A percentile compares a stretch with the other conserved stretches of the same genome.
Evolutionary conservation across 2,888 invertebrate species (phyloP).

Genomic region (Seira ritae): DNA sequence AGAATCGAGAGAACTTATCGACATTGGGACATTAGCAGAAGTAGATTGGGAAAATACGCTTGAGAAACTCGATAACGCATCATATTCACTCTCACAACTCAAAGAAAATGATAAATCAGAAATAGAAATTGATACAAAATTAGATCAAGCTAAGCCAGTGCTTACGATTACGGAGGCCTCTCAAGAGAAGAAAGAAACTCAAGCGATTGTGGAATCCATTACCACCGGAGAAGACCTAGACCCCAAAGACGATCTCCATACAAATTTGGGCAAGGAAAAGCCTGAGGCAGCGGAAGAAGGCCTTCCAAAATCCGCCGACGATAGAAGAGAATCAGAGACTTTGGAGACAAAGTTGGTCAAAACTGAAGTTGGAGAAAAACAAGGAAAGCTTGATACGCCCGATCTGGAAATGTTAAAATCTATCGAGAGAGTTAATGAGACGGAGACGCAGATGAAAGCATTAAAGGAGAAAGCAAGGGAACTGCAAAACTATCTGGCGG

Average conservation of each 20-base stretch:
- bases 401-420: no score
- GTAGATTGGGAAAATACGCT: not conserved
- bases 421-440: no score
- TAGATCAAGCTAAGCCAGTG: no score
- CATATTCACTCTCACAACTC: no score
- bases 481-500: not conserved
- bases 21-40: no score
- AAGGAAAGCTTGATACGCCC: no score
- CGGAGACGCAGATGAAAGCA: no score
- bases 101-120: not conserved
- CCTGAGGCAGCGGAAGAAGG: not conserved
- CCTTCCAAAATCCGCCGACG: no score
- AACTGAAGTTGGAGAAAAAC: no score
- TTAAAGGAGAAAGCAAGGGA: not conserved
- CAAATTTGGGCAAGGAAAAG: not conserved
- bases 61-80: not conserved
- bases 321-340: not conserved
- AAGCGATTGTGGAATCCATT: no score
- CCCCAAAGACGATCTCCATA: not conserved
- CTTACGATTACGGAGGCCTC: not conserved
- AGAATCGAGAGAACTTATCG: no score
- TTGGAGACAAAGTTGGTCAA: not conserved
- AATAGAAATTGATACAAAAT: not conserved
- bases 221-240: not conserved
- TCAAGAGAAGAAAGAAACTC: slow-evolving; percentile 1